These are phyloP conservation scores for Acanthurus tractus DNA, from an alignment of 2,797 vertebrate species.

Conservation along the genomic window DNA sequence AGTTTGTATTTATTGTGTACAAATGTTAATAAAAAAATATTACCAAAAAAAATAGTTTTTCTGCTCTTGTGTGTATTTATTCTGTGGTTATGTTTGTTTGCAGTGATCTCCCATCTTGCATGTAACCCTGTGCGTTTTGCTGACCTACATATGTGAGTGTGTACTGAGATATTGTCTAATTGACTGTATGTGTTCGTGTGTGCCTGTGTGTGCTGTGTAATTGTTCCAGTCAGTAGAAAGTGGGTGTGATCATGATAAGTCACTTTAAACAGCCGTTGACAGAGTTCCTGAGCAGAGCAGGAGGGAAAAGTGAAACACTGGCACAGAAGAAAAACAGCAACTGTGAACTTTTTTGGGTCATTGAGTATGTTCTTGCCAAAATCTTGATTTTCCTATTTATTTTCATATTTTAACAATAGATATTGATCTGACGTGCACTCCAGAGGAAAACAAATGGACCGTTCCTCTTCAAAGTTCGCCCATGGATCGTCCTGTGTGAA, in stretches of 20 bases:
- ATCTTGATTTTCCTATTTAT: not conserved
- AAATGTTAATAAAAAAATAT: slow-evolving; percentile 97
- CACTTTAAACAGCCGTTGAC: slow-evolving; percentile 45
- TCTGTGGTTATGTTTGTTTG: not conserved
- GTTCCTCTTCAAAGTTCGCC: slow-evolving; percentile 8
- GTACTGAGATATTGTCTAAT: not conserved
- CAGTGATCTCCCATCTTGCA: not conserved
- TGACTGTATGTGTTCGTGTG: not conserved
- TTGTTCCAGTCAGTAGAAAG: slow-evolving; percentile 17
- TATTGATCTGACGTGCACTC: not conserved
- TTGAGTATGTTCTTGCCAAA: not conserved
- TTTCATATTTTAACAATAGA: not conserved
- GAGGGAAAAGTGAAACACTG: slow-evolving; percentile 17
- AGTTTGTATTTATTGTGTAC: slow-evolving; percentile 99
- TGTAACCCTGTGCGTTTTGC: not conserved
- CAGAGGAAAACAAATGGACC: slow-evolving; percentile 39
- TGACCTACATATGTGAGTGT: not conserved
- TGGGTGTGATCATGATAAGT: slow-evolving; percentile 66
- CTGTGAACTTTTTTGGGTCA: not conserved
- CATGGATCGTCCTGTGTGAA: slow-evolving; percentile 77
- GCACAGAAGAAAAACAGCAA: slow-evolving; percentile 24
- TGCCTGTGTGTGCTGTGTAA: slow-evolving; percentile 3
- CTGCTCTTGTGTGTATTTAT: not conserved
- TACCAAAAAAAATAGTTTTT: slow-evolving; percentile 54
- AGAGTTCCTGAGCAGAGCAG: slow-evolving; percentile 68